phyloP scores from a whole-genome alignment of 2,888 invertebrate genomes.

The Petrolisthes manimaculis region DNA sequence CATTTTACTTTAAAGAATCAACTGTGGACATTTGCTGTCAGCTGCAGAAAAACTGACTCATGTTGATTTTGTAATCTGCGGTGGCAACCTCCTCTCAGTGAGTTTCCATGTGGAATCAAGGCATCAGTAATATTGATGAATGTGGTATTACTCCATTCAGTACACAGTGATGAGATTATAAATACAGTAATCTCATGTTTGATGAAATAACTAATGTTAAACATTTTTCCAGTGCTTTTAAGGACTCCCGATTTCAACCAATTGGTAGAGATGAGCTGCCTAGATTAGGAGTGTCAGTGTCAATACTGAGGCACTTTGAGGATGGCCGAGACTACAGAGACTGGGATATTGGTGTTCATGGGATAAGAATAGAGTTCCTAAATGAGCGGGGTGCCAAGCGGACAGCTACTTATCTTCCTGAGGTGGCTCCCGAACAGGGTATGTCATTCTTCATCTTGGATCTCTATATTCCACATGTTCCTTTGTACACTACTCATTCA shows the following conservation, averaged over 20 bases:
- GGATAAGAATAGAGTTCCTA: constrained; percentile 96
- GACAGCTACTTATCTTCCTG: constrained; percentile 98
- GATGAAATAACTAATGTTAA: background rate
- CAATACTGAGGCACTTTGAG: constrained; percentile 95
- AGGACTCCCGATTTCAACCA: constrained; percentile 96
- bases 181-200: too few species aligned
- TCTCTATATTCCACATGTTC: too few species aligned
- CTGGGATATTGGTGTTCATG: constrained; percentile 97
- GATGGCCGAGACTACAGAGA: constrained; percentile 94
- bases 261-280: constrained; percentile 94
- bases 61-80: too few species aligned
- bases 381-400: constrained; percentile 93
- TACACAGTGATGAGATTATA: background rate
- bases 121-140: background rate
- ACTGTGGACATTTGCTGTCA: too few species aligned
- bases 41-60: too few species aligned
- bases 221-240: constrained; percentile 82
- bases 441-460: constrained; percentile 53
- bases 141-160: background rate
- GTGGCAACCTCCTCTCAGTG: too few species aligned
- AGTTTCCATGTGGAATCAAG: background rate
- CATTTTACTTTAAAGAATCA: too few species aligned
- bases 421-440: constrained; percentile 99
- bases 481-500: too few species aligned
- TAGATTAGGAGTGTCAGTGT: constrained; percentile 93